Evolutionary conservation across 2,113 vertebrate genomes (phyloP).

Genomic region (Crotophaga sulcirostris): DNA sequence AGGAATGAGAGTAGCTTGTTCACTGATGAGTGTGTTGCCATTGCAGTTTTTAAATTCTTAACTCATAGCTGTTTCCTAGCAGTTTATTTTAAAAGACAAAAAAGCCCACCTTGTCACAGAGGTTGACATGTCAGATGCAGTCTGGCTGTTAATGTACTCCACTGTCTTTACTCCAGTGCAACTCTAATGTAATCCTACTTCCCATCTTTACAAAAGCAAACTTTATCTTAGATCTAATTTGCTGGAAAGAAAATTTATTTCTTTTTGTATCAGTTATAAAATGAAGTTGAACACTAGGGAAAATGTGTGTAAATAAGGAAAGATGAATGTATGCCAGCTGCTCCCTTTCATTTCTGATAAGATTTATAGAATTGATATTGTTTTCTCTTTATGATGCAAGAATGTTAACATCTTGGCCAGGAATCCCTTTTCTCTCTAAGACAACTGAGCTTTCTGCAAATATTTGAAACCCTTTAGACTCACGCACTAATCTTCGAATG

Average conservation of each 20-base stretch:
- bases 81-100: constrained; percentile 29
- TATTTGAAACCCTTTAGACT: not conserved
- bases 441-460: not conserved
- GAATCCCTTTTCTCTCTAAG: not conserved
- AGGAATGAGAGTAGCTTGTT: not conserved
- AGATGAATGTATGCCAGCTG: constrained; percentile 54
- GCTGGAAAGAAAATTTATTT: constrained; percentile 48
- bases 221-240: constrained; percentile 51
- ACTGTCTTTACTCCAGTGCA: not conserved
- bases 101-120: not conserved
- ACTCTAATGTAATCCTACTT: constrained; percentile 27
- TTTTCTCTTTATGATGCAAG: constrained; percentile 36
- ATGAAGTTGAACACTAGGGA: constrained; percentile 38
- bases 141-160: constrained; percentile 16
- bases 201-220: constrained; percentile 34
- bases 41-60: not conserved
- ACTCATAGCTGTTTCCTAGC: not conserved
- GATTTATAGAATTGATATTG: constrained; percentile 22
- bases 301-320: constrained; percentile 44
- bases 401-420: constrained; percentile 5
- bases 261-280: constrained; percentile 29
- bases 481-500: not conserved
- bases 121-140: not conserved
- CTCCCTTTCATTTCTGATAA: constrained; percentile 50
- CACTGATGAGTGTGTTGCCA: not conserved